Percentiles rank a stretch among this genome's conserved stretches.
Conservation (phyloP, 2,888 invertebrate species). For the Lycaena phlaeas region DNA sequence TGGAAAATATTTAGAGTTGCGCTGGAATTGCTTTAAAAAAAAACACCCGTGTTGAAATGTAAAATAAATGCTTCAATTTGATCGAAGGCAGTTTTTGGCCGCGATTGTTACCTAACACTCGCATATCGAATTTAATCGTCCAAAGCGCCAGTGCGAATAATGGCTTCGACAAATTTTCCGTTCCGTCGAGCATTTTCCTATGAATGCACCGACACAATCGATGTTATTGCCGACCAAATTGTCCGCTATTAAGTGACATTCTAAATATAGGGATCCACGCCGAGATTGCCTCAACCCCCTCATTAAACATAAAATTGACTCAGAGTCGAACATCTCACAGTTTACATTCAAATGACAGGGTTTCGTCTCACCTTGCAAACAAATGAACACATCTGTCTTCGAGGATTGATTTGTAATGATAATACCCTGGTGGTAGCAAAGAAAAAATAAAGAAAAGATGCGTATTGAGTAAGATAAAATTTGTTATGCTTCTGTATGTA, state of each 20-base stretch:
- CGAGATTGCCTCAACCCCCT: slow-evolving; percentile 48
- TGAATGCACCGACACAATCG: slow-evolving; percentile 66
- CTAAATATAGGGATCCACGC: slow-evolving; percentile 60
- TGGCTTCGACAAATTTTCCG: slow-evolving; percentile 66
- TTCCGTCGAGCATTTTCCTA: slow-evolving; percentile 65
- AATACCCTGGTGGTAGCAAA: slow-evolving; percentile 51
- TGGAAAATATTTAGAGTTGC: neutral
- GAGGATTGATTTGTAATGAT: slow-evolving; percentile 40
- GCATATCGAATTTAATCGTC: slow-evolving; percentile 61
- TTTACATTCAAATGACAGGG: neutral
- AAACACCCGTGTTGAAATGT: neutral
- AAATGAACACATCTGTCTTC: slow-evolving; percentile 59
- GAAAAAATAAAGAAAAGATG: slow-evolving; percentile 40
- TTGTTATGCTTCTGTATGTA: slow-evolving; percentile 23
- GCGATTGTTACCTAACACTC: slow-evolving; percentile 28
- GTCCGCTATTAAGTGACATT: slow-evolving; percentile 65
- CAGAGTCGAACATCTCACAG: slow-evolving; percentile 18
- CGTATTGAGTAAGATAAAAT: slow-evolving; percentile 1
- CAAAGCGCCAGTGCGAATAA: slow-evolving; percentile 62
- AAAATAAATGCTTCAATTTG: slow-evolving; percentile 9
- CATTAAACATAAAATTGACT: slow-evolving; percentile 21
- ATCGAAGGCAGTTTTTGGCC: slow-evolving; percentile 23
- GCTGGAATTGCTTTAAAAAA: neutral
- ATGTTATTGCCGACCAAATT: slow-evolving; percentile 62
- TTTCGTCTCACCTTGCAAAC: slow-evolving; percentile 15